Base-by-base conservation (phyloP, 2,888 invertebrate species). In the Euplagia quadripunctaria region DNA sequence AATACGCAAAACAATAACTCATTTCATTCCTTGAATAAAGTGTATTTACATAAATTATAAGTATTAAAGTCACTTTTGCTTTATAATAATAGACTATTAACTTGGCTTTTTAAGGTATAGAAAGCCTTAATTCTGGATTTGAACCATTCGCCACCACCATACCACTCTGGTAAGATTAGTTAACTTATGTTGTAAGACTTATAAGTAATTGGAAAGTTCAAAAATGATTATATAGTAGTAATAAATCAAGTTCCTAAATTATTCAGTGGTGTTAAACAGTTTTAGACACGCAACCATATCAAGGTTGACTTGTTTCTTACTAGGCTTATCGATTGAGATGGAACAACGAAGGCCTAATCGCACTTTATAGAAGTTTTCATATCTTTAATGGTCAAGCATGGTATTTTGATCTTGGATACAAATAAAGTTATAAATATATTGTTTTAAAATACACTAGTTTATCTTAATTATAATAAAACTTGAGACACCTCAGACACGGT, bases 191-290 rank as follows among this genome's bases (percentile, higher is more conserved):
- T 31, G 2, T 31, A 31, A 31, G 31, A 31, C 31, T 31, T 73
- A 31, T 64, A 67, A 75, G 75, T 74, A 75, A 83, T 78, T 81
- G 65, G 74, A 82, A 85, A 66, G 71, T 73, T 83, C 75, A 71
- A 79, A 77, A 79, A 64, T 71, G 64, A 66, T 68, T 31, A 73
- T 66, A 80, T 78, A 70, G 73, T 79, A 75, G 76, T 74, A 75
- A 75, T 80, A 80, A 80, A 82, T 82, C 71, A 74, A 79, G 72
- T 73, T 70, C 78, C 74, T 88, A 81, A 88, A 87, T 85, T 87
- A 87, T 90, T 89, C 80, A 85, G 83, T 74, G 78, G 9, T 74
- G 72, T 80, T 79, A 85, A 91, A 88, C 87, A 88, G 81, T 82
- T 81, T 78, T 70, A 78, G 83, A 86, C 87, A 88, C 86, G 88